A percentile compares a stretch with the other conserved stretches of the same genome.
Evolutionary conservation across 1,140 invertebrate species (phyloP).

Genomic region (Hycleus phaleratus): DNA sequence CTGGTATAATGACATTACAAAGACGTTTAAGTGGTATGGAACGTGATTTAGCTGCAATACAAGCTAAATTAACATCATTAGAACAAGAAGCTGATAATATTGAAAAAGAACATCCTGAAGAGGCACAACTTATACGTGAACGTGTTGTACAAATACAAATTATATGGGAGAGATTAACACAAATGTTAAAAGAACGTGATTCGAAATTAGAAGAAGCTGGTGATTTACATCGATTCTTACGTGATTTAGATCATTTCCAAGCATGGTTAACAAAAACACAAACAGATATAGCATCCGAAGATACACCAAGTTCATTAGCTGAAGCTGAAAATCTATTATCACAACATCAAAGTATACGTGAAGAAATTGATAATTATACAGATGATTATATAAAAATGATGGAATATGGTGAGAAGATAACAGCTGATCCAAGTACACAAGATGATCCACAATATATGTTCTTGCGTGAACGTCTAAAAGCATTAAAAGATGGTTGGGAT

Average conservation of each 20-base stretch:
- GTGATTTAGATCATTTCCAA: constrained; percentile 96
- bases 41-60: constrained; percentile 94
- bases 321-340: constrained; percentile 95
- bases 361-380: constrained; percentile 98
- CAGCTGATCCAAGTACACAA: constrained; percentile 63
- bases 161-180: constrained; percentile 94
- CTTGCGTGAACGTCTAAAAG: constrained; percentile 90
- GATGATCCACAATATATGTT: constrained; percentile 99
- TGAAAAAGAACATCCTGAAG: constrained; percentile 90
- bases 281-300: constrained; percentile 95
- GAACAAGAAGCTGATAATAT: constrained; percentile 89
- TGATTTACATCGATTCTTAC: constrained; percentile 95
- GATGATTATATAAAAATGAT: constrained; percentile 99
- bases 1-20: constrained; percentile 73
- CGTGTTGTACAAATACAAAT: constrained; percentile 79
- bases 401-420: constrained; percentile 95
- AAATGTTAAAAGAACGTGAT: constrained; percentile 96
- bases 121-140: constrained; percentile 86
- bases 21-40: constrained; percentile 95
- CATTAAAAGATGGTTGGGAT: constrained; percentile 96
- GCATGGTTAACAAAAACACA: constrained; percentile 98
- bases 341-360: constrained; percentile 94
- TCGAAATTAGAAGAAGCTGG: constrained; percentile 97
- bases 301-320: constrained; percentile 90
- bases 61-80: constrained; percentile 90